phyloP scores from a whole-genome alignment of 2,797 vertebrate species.

The Lacerta viridis region DNA sequence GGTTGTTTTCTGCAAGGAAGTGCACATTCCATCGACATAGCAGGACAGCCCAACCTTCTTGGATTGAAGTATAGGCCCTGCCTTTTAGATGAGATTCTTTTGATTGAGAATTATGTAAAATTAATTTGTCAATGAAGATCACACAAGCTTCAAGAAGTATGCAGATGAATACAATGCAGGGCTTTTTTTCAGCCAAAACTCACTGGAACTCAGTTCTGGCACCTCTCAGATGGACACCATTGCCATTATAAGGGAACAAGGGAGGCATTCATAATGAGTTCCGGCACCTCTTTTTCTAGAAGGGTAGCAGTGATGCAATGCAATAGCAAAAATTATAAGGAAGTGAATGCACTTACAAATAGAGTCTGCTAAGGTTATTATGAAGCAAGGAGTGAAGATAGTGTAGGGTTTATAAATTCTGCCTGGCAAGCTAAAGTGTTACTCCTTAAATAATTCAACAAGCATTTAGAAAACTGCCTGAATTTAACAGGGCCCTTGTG shows the following conservation, averaged over 20 bases:
- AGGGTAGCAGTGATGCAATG: too few species aligned
- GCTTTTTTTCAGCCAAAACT: too few species aligned
- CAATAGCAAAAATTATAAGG: constrained; percentile 4
- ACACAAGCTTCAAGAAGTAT: not conserved
- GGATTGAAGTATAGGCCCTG: too few species aligned
- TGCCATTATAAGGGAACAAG: too few species aligned
- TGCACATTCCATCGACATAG: too few species aligned
- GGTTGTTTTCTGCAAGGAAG: too few species aligned
- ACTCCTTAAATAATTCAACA: constrained; percentile 35
- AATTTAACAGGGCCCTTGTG: not conserved
- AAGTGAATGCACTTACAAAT: not conserved
- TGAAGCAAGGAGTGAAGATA: not conserved
- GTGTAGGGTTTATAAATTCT: not conserved
- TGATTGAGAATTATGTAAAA: not conserved
- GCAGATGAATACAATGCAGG: not conserved
- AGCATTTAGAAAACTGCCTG: constrained; percentile 28
- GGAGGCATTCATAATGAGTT: too few species aligned
- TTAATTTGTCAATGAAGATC: not conserved
- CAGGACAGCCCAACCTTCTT: too few species aligned
- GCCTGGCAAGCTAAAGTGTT: not conserved
- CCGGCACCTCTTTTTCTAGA: too few species aligned
- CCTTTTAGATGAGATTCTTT: too few species aligned
- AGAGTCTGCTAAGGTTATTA: not conserved
- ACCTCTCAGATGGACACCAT: too few species aligned
- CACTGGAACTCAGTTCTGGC: too few species aligned